phyloP scores from a whole-genome alignment of 2,113 vertebrate genomes.

The Gnathonemus echidnorhynchus region DNA sequence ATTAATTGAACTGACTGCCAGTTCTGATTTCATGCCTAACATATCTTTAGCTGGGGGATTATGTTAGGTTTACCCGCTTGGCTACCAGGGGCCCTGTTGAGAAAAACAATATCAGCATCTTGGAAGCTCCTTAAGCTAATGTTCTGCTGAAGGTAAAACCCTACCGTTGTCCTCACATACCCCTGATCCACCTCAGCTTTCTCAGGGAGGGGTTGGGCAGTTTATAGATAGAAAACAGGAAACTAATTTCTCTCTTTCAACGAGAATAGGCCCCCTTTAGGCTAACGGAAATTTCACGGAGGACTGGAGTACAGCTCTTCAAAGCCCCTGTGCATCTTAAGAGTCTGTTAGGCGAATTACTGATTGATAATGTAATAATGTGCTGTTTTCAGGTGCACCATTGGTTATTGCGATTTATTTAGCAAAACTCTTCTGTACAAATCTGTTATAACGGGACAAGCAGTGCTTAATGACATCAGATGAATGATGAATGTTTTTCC shows the following conservation, averaged over 20 bases:
- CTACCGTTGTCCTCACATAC: slow-evolving; percentile 19
- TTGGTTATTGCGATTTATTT: not conserved
- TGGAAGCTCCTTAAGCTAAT: slow-evolving; percentile 10
- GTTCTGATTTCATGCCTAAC: slow-evolving; percentile 18
- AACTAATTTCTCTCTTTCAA: not conserved
- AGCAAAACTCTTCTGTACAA: not conserved
- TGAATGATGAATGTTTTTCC: slow-evolving; percentile 15
- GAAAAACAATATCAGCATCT: slow-evolving; percentile 6
- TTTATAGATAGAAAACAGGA: not conserved
- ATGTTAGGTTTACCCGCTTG: not conserved
- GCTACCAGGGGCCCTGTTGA: slow-evolving; percentile 9
- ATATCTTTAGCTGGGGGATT: slow-evolving; percentile 13
- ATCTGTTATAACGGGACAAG: not conserved
- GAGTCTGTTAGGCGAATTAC: not conserved
- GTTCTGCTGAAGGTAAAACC: slow-evolving; percentile 16
- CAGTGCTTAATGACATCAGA: slow-evolving; percentile 6
- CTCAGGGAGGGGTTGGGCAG: not conserved
- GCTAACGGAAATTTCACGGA: not conserved
- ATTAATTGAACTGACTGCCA: slow-evolving; percentile 17
- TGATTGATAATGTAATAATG: not conserved
- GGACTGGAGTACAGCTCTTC: not conserved
- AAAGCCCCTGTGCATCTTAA: not conserved
- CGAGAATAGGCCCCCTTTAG: not conserved
- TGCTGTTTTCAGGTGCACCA: not conserved
- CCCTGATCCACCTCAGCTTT: slow-evolving; percentile 5